Evolutionary conservation across 2,888 invertebrate species (phyloP), one percentile per base, ranked within the genome.

Genomic region (Danaus chrysippus): DNA sequence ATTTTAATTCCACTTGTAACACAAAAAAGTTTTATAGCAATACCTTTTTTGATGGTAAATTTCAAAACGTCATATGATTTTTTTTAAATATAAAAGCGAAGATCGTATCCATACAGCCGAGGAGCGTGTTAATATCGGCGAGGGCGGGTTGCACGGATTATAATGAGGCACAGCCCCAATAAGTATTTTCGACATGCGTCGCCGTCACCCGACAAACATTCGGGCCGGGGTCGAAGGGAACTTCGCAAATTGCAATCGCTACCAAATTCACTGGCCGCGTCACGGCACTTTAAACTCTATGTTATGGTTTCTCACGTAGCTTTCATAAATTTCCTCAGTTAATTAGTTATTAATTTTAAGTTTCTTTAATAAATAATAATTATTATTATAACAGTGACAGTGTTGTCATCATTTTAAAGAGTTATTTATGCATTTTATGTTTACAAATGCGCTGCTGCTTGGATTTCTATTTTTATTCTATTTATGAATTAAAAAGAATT

Each of bases 161-260:
- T 91, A 90, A 91, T 91, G 90, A 90, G 88, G 84, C 80, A 79
- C 83, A 79, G 82, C 87, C 89, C 88, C 88, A 87, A 87, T 87
- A 90, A 91, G 90, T 86, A 91, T 91, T 89, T 88, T 89, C 86
- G 89, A 89, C 91, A 91, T 91, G 90, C 90, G 88, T 88, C 81
- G 86, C 84, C 86, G 85, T 85, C 90, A 83, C 89, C 87, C 90
- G 84, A 76, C 89, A 87, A 89, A 88, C 87, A 87, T 86, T 86
- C 74, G 70, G 74, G 68, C 69, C 80, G 77, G 83, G 85, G 86
- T 81, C 83, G 81, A 83, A 84, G 81, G 83, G 81, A 79, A 71
- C 66, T 65, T 71, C 70, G 78, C 83, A 83, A 84, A 86, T 86
- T 84, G 83, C 82, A 75, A 74, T 75, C 75, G 79, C 77, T 66